Percentiles rank a stretch among this genome's conserved stretches.
Evolutionary conservation across 1,140 invertebrate genomes (phyloP).

Genomic region (Ceratosolen fusciceps): DNA sequence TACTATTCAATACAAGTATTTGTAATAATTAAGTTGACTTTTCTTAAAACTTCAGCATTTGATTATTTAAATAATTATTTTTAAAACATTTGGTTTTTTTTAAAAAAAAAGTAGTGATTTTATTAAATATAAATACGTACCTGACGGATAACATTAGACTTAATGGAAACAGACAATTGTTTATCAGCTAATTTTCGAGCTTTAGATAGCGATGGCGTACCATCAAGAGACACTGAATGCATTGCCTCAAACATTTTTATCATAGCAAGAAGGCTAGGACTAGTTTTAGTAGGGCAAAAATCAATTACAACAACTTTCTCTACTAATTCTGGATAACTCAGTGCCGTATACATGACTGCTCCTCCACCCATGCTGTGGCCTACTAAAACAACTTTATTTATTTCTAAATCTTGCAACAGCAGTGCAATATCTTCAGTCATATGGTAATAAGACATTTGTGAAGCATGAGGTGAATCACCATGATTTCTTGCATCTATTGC

Average conservation of each 20-base stretch:
- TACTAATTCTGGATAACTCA: slow-evolving; percentile 81
- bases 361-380: slow-evolving; percentile 95
- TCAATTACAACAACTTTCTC: slow-evolving; percentile 88
- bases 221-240: slow-evolving; percentile 74
- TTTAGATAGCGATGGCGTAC: slow-evolving; percentile 76
- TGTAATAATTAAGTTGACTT: not conserved
- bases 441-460: slow-evolving; percentile 78
- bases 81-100: not conserved
- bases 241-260: slow-evolving; percentile 78
- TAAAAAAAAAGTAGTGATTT: slow-evolving; percentile 52
- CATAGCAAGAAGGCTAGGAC: slow-evolving; percentile 77
- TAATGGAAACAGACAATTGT: slow-evolving; percentile 68
- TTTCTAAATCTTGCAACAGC: slow-evolving; percentile 76
- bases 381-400: slow-evolving; percentile 78
- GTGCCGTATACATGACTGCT: slow-evolving; percentile 83
- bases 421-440: slow-evolving; percentile 82
- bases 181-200: slow-evolving; percentile 76
- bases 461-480: slow-evolving; percentile 87
- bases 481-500: slow-evolving; percentile 91
- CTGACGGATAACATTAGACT: slow-evolving; percentile 69
- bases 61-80: not conserved
- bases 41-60: too few relatives aligned
- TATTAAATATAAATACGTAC: slow-evolving; percentile 60
- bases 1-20: slow-evolving; percentile 39
- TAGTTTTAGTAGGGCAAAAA: slow-evolving; percentile 82